These are phyloP conservation scores for Eulemur rubriventer DNA, from an alignment of 2,797 vertebrate genomes.

Conservation along the genomic window DNA sequence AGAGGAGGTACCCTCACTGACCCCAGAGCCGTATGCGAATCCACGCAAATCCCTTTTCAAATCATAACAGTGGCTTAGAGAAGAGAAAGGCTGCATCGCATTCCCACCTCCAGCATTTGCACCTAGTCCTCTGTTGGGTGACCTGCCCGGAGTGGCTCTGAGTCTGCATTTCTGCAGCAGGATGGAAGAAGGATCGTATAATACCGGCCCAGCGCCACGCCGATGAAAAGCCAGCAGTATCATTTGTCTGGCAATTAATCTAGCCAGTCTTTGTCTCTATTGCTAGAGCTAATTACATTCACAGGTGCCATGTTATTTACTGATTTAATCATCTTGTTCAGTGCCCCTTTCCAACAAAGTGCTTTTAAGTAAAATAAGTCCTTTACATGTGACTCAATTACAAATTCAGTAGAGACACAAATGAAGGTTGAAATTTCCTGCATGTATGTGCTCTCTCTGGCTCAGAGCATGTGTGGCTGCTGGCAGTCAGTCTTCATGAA, in stretches of 20 bases:
- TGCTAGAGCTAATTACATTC: background rate
- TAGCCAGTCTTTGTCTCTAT: background rate
- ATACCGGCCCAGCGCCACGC: background rate
- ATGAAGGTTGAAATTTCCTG: background rate
- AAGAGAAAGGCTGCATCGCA: background rate
- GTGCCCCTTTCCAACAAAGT: background rate
- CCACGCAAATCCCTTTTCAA: background rate
- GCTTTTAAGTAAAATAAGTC: slow-evolving; percentile 27
- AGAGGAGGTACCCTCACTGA: background rate
- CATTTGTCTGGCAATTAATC: background rate
- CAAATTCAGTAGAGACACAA: background rate
- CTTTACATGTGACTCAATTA: background rate
- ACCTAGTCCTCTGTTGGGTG: background rate
- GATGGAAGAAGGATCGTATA: background rate
- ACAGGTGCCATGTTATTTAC: background rate
- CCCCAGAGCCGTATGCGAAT: background rate
- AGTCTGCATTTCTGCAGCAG: background rate
- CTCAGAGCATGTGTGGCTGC: background rate
- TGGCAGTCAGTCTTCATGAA: background rate
- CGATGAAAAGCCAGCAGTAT: background rate
- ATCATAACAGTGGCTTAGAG: background rate
- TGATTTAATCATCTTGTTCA: background rate
- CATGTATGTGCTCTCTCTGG: background rate
- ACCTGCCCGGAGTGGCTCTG: background rate
- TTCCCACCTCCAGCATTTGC: background rate